Evolutionary conservation across 2,888 invertebrate genomes (phyloP).

Genomic region (Ennomos fuscantarius): DNA sequence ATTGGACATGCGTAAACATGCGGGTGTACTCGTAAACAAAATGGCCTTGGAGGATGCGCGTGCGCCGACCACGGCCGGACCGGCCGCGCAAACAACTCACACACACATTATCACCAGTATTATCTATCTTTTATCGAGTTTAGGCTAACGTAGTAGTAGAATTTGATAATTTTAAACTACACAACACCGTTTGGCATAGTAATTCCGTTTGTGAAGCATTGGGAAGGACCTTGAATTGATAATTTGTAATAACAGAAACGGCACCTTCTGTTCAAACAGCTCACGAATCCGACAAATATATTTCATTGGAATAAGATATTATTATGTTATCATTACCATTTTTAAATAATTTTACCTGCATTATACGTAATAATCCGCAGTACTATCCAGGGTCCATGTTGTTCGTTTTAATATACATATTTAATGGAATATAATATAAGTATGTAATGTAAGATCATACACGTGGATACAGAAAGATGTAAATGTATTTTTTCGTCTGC

Average conservation of each 20-base stretch:
- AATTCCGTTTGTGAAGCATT: conserved; percentile 32
- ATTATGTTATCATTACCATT: conserved; percentile 7
- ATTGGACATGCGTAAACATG: conserved; percentile 66
- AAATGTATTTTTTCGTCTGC: too few relatives aligned
- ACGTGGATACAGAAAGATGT: too few relatives aligned
- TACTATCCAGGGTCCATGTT: too few relatives aligned
- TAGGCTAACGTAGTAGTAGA: conserved; percentile 46
- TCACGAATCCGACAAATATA: conserved; percentile 1
- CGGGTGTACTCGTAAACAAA: conserved; percentile 76
- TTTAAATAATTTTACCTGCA: too few relatives aligned
- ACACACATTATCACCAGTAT: conserved; percentile 58
- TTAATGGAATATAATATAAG: too few relatives aligned
- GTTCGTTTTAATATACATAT: too few relatives aligned
- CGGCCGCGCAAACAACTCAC: conserved; percentile 62
- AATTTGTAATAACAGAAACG: conserved; percentile 25
- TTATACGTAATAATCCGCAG: too few relatives aligned
- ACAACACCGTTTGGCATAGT: conserved; percentile 35
- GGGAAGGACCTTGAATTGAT: conserved; percentile 48
- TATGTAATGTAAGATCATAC: too few relatives aligned
- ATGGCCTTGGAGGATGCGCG: conserved; percentile 77
- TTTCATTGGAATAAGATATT: conserved; percentile 9
- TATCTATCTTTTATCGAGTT: conserved; percentile 67
- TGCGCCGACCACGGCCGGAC: conserved; percentile 55
- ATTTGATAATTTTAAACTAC: conserved; percentile 46
- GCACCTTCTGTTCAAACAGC: conserved; percentile 10